Conservation (phyloP, 2,113 vertebrate species). For the Aspidoscelis tigris region DNA sequence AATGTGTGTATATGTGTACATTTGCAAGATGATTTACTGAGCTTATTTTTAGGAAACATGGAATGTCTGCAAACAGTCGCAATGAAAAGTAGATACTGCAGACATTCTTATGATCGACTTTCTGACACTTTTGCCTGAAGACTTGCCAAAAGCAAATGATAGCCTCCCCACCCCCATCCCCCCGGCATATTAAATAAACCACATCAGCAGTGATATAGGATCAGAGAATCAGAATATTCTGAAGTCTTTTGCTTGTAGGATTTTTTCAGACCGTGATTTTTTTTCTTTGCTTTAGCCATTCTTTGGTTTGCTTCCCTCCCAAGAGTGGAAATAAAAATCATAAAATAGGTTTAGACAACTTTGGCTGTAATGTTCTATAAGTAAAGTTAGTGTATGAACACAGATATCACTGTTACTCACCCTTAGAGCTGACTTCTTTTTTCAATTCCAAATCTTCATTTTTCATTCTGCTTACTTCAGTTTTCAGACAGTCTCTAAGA, state of each 20-base stretch:
- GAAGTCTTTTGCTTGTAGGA: background rate
- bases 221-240: background rate
- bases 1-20: background rate
- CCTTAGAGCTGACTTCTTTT: background rate
- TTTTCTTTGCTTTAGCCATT: background rate
- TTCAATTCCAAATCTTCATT: background rate
- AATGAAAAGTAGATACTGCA: background rate
- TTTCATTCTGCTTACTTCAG: background rate
- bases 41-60: background rate
- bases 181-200: too few species aligned
- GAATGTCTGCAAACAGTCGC: background rate
- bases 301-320: background rate
- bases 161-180: too few species aligned
- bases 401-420: background rate
- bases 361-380: background rate
- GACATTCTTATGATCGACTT: too few species aligned
- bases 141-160: background rate
- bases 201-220: background rate
- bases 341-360: constrained; percentile 10
- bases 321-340: background rate
- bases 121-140: background rate
- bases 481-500: constrained; percentile 7
- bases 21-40: constrained; percentile 4
- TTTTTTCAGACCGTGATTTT: background rate
- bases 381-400: background rate